phyloP scores from a whole-genome alignment of 2,113 vertebrate genomes.

The Fregata magnificens region DNA sequence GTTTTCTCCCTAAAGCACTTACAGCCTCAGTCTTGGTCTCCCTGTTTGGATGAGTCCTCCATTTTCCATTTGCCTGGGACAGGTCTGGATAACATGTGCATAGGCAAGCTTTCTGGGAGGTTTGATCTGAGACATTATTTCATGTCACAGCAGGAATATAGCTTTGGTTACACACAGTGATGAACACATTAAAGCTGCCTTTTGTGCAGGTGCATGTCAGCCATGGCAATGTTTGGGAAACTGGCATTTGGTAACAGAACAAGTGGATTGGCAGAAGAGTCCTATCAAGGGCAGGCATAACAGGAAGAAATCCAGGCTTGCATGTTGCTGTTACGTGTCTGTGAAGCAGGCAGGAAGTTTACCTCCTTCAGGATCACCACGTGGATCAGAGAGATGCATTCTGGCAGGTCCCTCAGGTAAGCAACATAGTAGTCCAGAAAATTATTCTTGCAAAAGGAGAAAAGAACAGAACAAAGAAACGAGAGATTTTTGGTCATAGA shows the following conservation, averaged over 20 bases:
- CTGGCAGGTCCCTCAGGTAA: constrained; percentile 93
- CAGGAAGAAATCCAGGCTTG: background rate
- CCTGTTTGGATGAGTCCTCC: background rate
- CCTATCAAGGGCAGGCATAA: background rate
- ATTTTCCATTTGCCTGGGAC: background rate
- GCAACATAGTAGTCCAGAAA: constrained; percentile 95
- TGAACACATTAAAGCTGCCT: background rate
- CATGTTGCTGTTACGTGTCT: background rate
- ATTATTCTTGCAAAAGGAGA: constrained; percentile 82
- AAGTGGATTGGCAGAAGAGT: background rate
- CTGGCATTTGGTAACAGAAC: background rate
- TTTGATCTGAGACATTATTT: background rate
- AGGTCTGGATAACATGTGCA: background rate
- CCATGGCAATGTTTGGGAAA: background rate
- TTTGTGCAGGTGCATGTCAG: background rate
- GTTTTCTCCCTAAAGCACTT: background rate
- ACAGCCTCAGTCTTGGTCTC: background rate
- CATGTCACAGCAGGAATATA: background rate
- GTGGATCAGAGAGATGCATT: constrained; percentile 89
- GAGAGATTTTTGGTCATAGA: background rate
- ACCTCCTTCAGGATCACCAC: constrained; percentile 83
- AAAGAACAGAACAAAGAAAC: background rate
- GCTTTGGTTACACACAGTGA: background rate
- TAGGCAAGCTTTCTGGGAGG: background rate
- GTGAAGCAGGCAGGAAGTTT: background rate